phyloP scores from a whole-genome alignment of 2,888 invertebrate genomes.

The Thalpophila matura region DNA sequence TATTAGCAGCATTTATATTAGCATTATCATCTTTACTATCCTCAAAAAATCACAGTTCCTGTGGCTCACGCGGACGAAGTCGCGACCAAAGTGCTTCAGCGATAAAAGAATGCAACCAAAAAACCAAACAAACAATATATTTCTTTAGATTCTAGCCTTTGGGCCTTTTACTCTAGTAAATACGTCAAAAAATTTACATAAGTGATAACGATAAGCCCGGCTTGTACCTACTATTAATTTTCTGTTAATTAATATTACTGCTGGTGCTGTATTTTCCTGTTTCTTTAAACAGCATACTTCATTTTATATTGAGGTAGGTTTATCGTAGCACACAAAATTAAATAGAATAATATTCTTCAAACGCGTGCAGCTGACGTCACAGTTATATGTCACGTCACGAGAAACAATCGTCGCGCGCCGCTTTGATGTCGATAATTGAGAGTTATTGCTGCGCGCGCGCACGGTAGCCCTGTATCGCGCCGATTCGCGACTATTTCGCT shows the following conservation, averaged over 20 bases:
- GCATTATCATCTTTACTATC: no score
- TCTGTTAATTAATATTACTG: not conserved
- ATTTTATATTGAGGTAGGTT: constrained; percentile 3
- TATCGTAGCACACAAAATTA: constrained; percentile 3
- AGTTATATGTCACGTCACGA: constrained; percentile 36
- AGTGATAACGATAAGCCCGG: not conserved
- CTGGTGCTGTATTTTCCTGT: not conserved
- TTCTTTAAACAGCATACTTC: not conserved
- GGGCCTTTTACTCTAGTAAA: no score
- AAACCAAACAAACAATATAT: no score
- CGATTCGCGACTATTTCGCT: constrained; percentile 45
- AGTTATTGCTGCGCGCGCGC: constrained; percentile 64
- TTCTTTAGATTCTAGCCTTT: no score
- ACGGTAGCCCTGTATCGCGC: constrained; percentile 55
- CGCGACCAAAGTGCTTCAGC: no score
- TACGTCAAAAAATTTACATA: no score
- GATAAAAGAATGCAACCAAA: no score
- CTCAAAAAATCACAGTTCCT: no score
- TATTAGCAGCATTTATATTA: no score
- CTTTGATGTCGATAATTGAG: constrained; percentile 69
- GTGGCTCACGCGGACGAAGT: no score
- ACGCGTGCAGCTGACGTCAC: constrained; percentile 31
- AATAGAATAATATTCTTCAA: constrained; percentile 12
- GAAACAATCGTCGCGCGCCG: constrained; percentile 47
- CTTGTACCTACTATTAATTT: no score